Conservation (phyloP, 2,888 invertebrate genomes). For the Priocnemis perturbator region DNA sequence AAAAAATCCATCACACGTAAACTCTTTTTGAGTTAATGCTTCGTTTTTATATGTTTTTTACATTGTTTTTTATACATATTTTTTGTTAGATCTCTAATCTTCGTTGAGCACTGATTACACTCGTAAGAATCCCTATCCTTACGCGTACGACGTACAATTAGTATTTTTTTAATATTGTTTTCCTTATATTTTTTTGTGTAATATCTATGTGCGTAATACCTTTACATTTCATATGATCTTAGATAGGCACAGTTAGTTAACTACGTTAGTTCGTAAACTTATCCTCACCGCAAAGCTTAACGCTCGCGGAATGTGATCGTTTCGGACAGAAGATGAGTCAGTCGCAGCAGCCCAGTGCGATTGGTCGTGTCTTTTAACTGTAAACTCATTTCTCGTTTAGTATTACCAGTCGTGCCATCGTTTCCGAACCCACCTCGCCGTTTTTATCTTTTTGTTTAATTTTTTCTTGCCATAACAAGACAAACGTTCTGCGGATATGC, state of each 20-base stretch:
- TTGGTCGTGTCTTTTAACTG: constrained; percentile 28
- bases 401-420: constrained; percentile 62
- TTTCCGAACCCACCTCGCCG: constrained; percentile 39
- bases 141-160: constrained; percentile 39
- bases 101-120: constrained; percentile 63
- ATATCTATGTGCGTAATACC: constrained; percentile 4
- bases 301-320: constrained; percentile 55
- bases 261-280: constrained; percentile 37
- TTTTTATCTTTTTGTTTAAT: constrained; percentile 12
- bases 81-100: constrained; percentile 65
- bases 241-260: constrained; percentile 29
- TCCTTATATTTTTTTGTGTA: constrained; percentile 20
- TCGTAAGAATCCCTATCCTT: constrained; percentile 54
- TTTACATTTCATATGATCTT: neutral
- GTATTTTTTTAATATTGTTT: constrained; percentile 32
- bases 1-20: constrained; percentile 33
- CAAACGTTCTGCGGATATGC: constrained; percentile 21
- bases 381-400: constrained; percentile 37
- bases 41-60: constrained; percentile 56
- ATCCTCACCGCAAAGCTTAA: constrained; percentile 38
- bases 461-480: constrained; percentile 50
- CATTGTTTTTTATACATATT: constrained; percentile 62
- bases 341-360: constrained; percentile 36
- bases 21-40: constrained; percentile 39
- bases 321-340: constrained; percentile 41